Base-by-base conservation (phyloP, 2,888 invertebrate genomes). In the Leptopilina syphax region DNA sequence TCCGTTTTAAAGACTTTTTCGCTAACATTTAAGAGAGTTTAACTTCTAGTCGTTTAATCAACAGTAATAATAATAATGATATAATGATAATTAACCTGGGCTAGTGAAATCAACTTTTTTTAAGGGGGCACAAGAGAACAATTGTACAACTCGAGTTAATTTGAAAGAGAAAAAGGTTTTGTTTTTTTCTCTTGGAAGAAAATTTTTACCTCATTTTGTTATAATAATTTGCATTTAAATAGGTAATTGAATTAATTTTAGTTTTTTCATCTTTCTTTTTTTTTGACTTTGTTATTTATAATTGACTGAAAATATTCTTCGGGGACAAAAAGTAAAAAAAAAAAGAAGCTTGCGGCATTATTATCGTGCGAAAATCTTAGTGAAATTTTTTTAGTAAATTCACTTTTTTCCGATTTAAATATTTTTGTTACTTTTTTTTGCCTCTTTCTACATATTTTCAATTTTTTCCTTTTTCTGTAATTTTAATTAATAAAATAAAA, bases 231-330 rank as follows among this genome's bases (percentile, higher is more conserved):
- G 47, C 47, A 47, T 47, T 47, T 47, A 47, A 47, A 47, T 47
- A 47, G 47, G 7, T 44, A 44, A 44, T 44, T 44, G 44, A 47
- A 12, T 57, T 57, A n/a, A 6, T n/a, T 57, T 57, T 57, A 57
- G n/a, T 57, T 57, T 57, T 18, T 68, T 50, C 24, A 12, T 47
- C 24, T 34, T 27, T 27, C 12, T 27, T 27, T 27, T 65, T 12
- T 65, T 27, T 12, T 34, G 9, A 34, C 9, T 10, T 27, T 65
- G 34, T 18, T 68, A 41, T 60, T 67, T 44, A 65, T 34, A 34
- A 34, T 34, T 34, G 34, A 79, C 44, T 77, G 44, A 81, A 68
- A 78, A 47, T 10, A 47, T 81, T 78, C 34, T 82, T 77, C n/a
- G 18, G 65, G 67, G 34, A 34, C 34, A 34, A 34, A 34, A 34